phyloP scores from a whole-genome alignment of 2,888 invertebrate genomes.

The Pammene fasciana region DNA sequence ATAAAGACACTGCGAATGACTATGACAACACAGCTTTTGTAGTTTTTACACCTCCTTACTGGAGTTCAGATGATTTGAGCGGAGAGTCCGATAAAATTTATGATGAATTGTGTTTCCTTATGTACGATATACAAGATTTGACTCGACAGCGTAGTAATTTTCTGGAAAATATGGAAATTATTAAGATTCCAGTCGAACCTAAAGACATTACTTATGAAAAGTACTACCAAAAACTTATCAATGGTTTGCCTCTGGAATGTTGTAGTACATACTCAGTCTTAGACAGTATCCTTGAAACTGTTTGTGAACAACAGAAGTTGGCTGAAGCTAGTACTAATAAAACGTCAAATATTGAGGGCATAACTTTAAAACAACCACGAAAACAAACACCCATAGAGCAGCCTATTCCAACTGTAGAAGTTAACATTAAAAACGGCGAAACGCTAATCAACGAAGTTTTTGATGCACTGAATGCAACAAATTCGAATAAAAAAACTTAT shows the following conservation, averaged over 20 bases:
- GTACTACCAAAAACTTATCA: constrained; percentile 56
- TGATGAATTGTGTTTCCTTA: constrained; percentile 76
- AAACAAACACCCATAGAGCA: no score
- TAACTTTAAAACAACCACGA: constrained; percentile 51
- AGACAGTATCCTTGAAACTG: constrained; percentile 64
- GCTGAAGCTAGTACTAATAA: constrained; percentile 53
- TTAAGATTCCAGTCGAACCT: constrained; percentile 58
- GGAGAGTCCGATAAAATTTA: constrained; percentile 73
- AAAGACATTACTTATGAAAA: constrained; percentile 48
- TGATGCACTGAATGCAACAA: constrained; percentile 61
- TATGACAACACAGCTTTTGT: constrained; percentile 75
- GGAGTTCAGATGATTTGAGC: constrained; percentile 59
- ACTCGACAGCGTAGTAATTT: constrained; percentile 75
- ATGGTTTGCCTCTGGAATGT: constrained; percentile 67
- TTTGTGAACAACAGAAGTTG: constrained; percentile 51
- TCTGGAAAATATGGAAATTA: constrained; percentile 73
- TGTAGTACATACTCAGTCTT: constrained; percentile 66
- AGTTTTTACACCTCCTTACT: constrained; percentile 72
- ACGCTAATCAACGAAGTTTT: constrained; percentile 64
- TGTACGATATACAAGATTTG: constrained; percentile 82
- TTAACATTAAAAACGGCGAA: constrained; percentile 59
- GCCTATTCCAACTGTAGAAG: constrained; percentile 46
- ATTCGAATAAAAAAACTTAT: constrained; percentile 61
- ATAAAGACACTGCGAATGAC: constrained; percentile 56
- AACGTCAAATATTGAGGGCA: constrained; percentile 53